Base-by-base conservation (phyloP, 2,888 invertebrate species). In the Chironomus riparius region DNA sequence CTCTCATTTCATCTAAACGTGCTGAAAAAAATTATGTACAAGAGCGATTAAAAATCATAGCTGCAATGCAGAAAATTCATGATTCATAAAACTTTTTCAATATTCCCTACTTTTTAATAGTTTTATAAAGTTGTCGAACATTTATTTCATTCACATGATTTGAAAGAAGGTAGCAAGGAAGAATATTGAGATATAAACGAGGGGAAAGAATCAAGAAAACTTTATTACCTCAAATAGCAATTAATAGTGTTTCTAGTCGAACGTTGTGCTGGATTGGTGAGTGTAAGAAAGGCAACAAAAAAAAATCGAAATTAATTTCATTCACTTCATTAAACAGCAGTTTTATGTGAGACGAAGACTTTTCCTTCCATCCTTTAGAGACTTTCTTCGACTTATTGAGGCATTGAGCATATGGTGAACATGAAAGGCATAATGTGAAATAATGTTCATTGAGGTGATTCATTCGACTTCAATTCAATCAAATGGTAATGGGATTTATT, bases 391-490 rank as follows among this genome's bases (percentile, higher is more conserved):
- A 38, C 38, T 10, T 38, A 38, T 38, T 38, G 38, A 38, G 38
- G 38, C 38, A 38, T 38, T 10, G 38, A 38, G 38, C 38, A 38
- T 38, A 38, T 38, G 38, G 38, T 38, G 38, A 38, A 38, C 38
- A 38, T 38, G 38, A 38, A 38, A 38, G 10, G 38, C 38, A 38
- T 56, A 71, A 71, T 50, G 50, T 48, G 71, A 71, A 71, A 22
- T 50, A 71, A 50, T 72, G 72, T 62, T 24, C 72, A 72, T 10
- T 72, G 72, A 72, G 72, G 72, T 72, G 72, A 62, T 72, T 72
- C 72, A 72, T 61, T 56, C 56, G 56, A 56, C n/a, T 18, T 18
- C 15, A 56, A 15, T 56, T 56, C 38, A 38, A 38, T 38, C 38
- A 38, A 38, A 38, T 38, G 38, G 38, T 38, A 38, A 38, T 38